A percentile compares a stretch with the other conserved stretches of the same genome.
Evolutionary conservation across 2,797 vertebrate genomes (phyloP).

Genomic region (Thalassophryne amazonica): DNA sequence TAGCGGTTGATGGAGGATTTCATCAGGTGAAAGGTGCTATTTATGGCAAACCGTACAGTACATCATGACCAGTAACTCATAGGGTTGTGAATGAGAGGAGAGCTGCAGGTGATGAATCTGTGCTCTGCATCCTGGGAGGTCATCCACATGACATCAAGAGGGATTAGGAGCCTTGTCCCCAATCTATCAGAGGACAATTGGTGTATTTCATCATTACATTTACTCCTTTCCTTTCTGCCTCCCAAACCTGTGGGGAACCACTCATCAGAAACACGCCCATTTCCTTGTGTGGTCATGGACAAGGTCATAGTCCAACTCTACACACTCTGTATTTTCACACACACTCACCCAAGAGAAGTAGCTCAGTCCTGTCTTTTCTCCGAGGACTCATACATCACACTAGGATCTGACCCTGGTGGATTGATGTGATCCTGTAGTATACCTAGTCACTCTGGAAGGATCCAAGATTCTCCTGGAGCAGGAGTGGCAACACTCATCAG

Average conservation of each 20-base stretch:
- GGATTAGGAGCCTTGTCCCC: constrained; percentile 72
- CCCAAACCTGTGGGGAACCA: constrained; percentile 29
- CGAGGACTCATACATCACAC: constrained; percentile 62
- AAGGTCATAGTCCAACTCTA: constrained; percentile 61
- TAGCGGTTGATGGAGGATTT: constrained; percentile 33
- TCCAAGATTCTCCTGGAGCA: constrained; percentile 35
- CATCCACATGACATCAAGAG: constrained; percentile 74
- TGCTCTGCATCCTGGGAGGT: constrained; percentile 67
- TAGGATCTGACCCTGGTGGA: constrained; percentile 58
- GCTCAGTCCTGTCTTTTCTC: constrained; percentile 27
- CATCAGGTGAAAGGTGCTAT: constrained; percentile 52
- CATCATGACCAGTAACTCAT: constrained; percentile 50
- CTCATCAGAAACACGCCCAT: constrained; percentile 50
- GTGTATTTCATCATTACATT: constrained; percentile 73
- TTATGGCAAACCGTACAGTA: constrained; percentile 50
- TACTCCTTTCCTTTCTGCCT: constrained; percentile 16
- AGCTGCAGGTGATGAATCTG: constrained; percentile 68
- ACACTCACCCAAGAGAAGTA: constrained; percentile 36
- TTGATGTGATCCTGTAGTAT: constrained; percentile 30
- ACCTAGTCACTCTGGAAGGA: constrained; percentile 29
- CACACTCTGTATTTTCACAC: constrained; percentile 20
- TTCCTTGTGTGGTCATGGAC: constrained; percentile 49
- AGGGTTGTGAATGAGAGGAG: constrained; percentile 47
- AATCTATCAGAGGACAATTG: constrained; percentile 74
- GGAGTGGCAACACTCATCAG: constrained; percentile 49